Evolutionary conservation across 2,888 invertebrate species (phyloP).

Genomic region (Cephus runcator): DNA sequence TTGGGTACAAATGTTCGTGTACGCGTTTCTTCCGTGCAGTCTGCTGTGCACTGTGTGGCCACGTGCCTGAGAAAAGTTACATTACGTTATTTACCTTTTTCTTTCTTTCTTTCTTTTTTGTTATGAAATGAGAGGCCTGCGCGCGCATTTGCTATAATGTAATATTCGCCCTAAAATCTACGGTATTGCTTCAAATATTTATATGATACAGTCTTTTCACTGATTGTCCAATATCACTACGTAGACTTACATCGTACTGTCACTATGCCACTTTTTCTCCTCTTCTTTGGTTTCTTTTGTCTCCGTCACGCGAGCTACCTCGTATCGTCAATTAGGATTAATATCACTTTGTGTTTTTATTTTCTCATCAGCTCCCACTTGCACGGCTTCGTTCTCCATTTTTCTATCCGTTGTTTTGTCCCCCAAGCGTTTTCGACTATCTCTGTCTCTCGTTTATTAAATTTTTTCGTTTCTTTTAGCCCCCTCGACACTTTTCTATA

Average conservation of each 20-base stretch:
- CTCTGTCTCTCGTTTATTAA: background rate
- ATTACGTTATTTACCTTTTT: background rate
- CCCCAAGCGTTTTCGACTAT: background rate
- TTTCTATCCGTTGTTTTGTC: background rate
- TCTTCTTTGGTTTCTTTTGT: constrained; percentile 18
- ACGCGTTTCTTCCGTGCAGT: background rate
- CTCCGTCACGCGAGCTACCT: constrained; percentile 6
- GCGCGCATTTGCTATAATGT: constrained; percentile 9
- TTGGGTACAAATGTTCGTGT: background rate
- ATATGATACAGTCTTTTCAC: constrained; percentile 66
- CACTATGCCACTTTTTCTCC: background rate
- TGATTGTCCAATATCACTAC: constrained; percentile 66
- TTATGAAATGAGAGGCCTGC: background rate
- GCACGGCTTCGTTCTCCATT: background rate
- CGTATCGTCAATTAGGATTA: constrained; percentile 58
- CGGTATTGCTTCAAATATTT: constrained; percentile 60
- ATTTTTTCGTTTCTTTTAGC: background rate
- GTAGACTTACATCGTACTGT: constrained; percentile 27
- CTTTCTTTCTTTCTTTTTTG: background rate
- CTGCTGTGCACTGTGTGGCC: background rate
- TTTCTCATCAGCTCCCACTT: background rate
- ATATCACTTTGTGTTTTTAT: constrained; percentile 60
- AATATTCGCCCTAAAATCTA: constrained; percentile 49
- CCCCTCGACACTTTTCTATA: constrained; percentile 28
- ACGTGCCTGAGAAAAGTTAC: background rate